Evolutionary conservation across 1,140 invertebrate genomes (phyloP).

Genomic region (Tenebrio molitor): DNA sequence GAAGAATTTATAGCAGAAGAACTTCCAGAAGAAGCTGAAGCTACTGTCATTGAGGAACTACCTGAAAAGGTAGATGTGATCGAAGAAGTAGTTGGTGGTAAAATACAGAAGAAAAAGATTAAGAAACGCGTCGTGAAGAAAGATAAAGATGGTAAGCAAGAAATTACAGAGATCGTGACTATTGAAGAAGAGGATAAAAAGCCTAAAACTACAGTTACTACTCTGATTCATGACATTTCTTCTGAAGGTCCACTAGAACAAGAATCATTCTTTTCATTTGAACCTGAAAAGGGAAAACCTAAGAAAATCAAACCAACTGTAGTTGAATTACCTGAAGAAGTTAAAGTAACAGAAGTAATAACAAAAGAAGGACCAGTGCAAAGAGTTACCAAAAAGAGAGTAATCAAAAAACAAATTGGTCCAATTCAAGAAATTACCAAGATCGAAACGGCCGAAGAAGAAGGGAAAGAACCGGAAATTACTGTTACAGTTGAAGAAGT

Average conservation of each 20-base stretch:
- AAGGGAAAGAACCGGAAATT: conserved; percentile 60
- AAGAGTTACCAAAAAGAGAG: conserved; percentile 62
- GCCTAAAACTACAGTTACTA: conserved; percentile 65
- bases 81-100: conserved; percentile 61
- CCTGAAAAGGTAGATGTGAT: conserved; percentile 63
- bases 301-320: conserved; percentile 51
- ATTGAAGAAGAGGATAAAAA: conserved; percentile 68
- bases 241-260: conserved; percentile 54
- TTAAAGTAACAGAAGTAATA: conserved; percentile 62
- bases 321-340: conserved; percentile 66
- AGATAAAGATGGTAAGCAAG: conserved; percentile 64
- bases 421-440: conserved; percentile 60
- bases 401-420: conserved; percentile 61
- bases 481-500: conserved; percentile 66
- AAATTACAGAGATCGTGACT: conserved; percentile 69
- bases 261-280: conserved; percentile 58
- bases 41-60: conserved; percentile 62
- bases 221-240: conserved; percentile 48
- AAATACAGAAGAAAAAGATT: conserved; percentile 62
- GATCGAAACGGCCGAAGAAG: conserved; percentile 63
- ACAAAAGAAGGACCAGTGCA: conserved; percentile 59
- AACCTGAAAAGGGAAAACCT: conserved; percentile 51
- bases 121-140: conserved; percentile 65
- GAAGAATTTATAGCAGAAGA: conserved; percentile 62
- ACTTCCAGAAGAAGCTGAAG: conserved; percentile 63